phyloP scores from a whole-genome alignment of 1,140 invertebrate genomes.

The Asobara japonica region DNA sequence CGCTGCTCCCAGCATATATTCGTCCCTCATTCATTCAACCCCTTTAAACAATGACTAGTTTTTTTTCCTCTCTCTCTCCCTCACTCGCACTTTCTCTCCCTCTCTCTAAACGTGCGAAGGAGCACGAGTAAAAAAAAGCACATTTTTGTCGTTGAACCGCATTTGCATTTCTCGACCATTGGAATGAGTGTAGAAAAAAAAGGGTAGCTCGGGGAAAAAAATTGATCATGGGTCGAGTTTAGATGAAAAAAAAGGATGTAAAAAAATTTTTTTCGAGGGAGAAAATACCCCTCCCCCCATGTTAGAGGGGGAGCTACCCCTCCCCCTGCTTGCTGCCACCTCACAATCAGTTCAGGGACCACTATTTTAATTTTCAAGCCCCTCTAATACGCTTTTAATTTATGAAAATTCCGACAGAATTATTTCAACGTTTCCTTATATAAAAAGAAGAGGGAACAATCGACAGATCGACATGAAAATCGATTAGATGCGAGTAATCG shows the following conservation, averaged over 20 bases:
- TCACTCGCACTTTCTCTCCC: no score
- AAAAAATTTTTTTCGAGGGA: conserved; percentile 24
- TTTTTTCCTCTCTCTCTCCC: no score
- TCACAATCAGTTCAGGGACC: neutral
- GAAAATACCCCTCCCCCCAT: no score
- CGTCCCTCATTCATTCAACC: conserved; percentile 23
- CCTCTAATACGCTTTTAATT: neutral
- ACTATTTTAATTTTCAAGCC: conserved; percentile 7
- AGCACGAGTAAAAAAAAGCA: conserved; percentile 19
- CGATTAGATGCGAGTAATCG: no score
- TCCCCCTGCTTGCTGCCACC: neutral
- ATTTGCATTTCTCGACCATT: conserved; percentile 37
- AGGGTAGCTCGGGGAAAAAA: conserved; percentile 3
- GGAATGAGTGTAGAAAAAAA: conserved; percentile 20
- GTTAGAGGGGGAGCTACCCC: conserved; percentile 4
- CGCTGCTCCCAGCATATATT: neutral
- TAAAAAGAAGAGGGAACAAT: no score
- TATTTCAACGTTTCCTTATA: no score
- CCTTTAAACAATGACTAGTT: conserved; percentile 39
- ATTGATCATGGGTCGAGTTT: conserved; percentile 12
- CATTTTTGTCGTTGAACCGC: conserved; percentile 31
- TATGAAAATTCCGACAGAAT: no score
- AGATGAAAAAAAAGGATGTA: conserved; percentile 26
- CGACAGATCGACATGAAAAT: no score
- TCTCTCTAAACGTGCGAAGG: conserved; percentile 10